Conservation (phyloP, 2,888 invertebrate species). For the Eupeodes latifasciatus region DNA sequence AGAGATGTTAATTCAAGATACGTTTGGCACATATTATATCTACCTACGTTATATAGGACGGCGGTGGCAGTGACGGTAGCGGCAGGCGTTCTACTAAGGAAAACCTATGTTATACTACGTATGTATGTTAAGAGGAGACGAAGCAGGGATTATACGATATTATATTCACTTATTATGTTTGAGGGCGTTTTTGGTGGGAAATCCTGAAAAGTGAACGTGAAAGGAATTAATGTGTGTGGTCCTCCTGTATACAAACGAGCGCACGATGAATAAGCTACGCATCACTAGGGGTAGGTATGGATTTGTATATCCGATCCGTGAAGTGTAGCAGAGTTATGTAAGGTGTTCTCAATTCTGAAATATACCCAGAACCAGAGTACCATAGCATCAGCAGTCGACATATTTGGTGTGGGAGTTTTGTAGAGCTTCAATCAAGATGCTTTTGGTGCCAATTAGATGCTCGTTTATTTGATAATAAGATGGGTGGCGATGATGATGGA, state of each 20-base stretch:
- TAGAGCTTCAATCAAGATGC: slow-evolving; percentile 69
- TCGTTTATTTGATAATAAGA: slow-evolving; percentile 74
- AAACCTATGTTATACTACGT: not conserved
- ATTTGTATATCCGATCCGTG: slow-evolving; percentile 13
- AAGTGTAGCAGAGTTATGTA: not conserved
- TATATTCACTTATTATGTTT: slow-evolving; percentile 72
- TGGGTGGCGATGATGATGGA: slow-evolving; percentile 35
- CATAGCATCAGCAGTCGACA: not conserved
- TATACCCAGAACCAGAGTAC: too few species aligned
- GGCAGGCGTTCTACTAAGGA: not conserved
- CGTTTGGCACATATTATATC: not conserved
- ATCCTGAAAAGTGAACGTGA: slow-evolving; percentile 65
- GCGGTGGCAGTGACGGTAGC: too few species aligned
- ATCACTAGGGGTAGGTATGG: not conserved
- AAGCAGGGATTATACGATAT: slow-evolving; percentile 49
- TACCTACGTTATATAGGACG: too few species aligned
- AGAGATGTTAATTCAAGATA: slow-evolving; percentile 18
- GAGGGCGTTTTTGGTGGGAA: slow-evolving; percentile 50
- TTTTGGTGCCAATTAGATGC: slow-evolving; percentile 74
- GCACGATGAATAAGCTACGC: slow-evolving; percentile 8
- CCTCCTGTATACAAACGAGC: not conserved
- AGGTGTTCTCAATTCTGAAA: not conserved
- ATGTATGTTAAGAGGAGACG: not conserved
- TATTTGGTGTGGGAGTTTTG: not conserved
- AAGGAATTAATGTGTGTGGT: slow-evolving; percentile 62